Conservation (phyloP, 1,140 invertebrate genomes). For the Scaptomyza graminum region DNA sequence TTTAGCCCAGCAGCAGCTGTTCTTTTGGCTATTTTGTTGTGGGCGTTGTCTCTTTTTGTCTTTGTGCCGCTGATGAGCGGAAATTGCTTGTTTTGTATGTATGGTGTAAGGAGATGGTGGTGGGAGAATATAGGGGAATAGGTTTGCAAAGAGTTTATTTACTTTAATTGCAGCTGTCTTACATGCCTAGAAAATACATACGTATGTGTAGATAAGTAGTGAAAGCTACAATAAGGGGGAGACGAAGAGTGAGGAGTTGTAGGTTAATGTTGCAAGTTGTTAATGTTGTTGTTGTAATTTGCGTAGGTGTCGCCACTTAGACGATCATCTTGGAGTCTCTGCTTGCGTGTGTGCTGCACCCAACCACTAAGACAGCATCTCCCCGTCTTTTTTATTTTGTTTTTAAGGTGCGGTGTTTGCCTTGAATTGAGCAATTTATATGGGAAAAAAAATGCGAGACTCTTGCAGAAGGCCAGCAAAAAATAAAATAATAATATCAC, state of each 20-base stretch:
- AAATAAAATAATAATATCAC: conserved; percentile 9
- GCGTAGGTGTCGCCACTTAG: conserved; percentile 39
- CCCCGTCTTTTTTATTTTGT: conserved; percentile 44
- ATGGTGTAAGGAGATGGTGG: not conserved
- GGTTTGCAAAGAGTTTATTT: conserved; percentile 35
- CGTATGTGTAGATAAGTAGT: not conserved
- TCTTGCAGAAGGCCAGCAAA: conserved; percentile 5
- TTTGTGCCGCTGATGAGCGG: conserved; percentile 45
- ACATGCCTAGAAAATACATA: conserved; percentile 27
- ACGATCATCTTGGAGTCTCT: conserved; percentile 20
- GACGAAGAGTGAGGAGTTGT: not conserved
- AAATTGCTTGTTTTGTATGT: conserved; percentile 60
- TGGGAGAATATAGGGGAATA: conserved; percentile 16
- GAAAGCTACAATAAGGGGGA: conserved; percentile 2
- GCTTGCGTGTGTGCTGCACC: conserved; percentile 50
- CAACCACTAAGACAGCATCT: conserved; percentile 16
- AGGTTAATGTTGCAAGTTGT: conserved; percentile 24
- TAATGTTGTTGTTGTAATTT: conserved; percentile 19
- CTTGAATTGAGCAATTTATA: conserved; percentile 74
- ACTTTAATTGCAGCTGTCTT: conserved; percentile 66
- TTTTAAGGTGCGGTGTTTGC: conserved; percentile 71
- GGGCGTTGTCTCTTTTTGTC: conserved; percentile 50
- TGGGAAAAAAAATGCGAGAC: conserved; percentile 15
- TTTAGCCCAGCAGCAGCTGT: conserved; percentile 29
- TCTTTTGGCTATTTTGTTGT: conserved; percentile 39